phyloP scores from a whole-genome alignment of 1,140 invertebrate species.

The Gonioctena quinquepunctata region DNA sequence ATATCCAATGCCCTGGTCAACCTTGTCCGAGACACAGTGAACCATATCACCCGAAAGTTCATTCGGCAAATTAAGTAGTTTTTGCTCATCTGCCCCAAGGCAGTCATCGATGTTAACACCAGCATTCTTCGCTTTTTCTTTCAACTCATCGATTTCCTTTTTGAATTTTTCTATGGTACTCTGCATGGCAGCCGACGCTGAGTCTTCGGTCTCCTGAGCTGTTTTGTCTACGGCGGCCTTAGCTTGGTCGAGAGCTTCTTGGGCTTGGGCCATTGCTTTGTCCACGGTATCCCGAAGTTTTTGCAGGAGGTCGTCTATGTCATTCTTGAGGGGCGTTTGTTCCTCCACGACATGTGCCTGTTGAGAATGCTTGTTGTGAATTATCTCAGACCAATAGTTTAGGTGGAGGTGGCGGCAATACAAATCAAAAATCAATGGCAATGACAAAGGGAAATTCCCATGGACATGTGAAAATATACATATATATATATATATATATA shows the following conservation, averaged over 20 bases:
- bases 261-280: slow-evolving; percentile 6
- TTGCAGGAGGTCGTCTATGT: slow-evolving; percentile 13
- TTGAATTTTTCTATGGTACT: slow-evolving; percentile 7
- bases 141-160: slow-evolving; percentile 17
- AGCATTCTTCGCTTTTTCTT: slow-evolving; percentile 11
- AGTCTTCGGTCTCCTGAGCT: slow-evolving; percentile 10
- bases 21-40: neutral
- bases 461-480: too few relatives aligned
- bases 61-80: neutral
- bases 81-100: neutral
- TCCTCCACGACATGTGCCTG: neutral
- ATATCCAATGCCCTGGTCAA: neutral
- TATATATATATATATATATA: too few relatives aligned
- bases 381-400: too few relatives aligned
- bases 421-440: too few relatives aligned
- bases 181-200: neutral
- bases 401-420: too few relatives aligned
- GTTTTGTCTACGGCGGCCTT: neutral
- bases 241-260: slow-evolving; percentile 5
- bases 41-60: neutral
- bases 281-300: slow-evolving; percentile 10
- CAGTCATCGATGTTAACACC: slow-evolving; percentile 10
- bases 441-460: too few relatives aligned
- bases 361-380: too few relatives aligned
- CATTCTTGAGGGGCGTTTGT: neutral